Percentiles rank a stretch among this genome's conserved stretches.
phyloP scores from a whole-genome alignment of 1,140 invertebrate genomes.

The Scylla paramamosain region DNA sequence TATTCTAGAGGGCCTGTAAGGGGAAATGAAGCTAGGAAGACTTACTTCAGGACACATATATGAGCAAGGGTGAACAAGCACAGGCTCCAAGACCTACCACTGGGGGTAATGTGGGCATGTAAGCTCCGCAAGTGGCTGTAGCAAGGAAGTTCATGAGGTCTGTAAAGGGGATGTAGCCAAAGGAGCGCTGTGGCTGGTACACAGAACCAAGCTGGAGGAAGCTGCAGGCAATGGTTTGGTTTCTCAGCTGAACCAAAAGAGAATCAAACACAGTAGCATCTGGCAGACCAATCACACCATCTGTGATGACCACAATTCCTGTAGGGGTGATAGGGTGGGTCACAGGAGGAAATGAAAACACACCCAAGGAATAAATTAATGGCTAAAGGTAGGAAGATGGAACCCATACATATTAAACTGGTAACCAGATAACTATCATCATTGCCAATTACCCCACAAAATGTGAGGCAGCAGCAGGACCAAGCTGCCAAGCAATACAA shows the following conservation, averaged over 20 bases:
- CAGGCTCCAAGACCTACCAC: slow-evolving; percentile 77
- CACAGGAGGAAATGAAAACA: neutral
- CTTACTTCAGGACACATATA: too few relatives aligned
- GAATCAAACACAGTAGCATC: slow-evolving; percentile 88
- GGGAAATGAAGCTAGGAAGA: too few relatives aligned
- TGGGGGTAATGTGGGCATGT: slow-evolving; percentile 83
- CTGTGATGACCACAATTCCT: slow-evolving; percentile 91
- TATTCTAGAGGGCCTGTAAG: too few relatives aligned
- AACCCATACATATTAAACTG: too few relatives aligned
- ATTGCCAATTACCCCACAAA: too few relatives aligned
- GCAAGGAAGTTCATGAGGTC: slow-evolving; percentile 91
- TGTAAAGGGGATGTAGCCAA: slow-evolving; percentile 81
- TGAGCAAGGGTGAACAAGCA: neutral
- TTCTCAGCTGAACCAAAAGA: slow-evolving; percentile 87
- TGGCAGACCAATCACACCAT: slow-evolving; percentile 89
- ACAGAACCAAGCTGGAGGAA: slow-evolving; percentile 88
- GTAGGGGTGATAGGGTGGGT: slow-evolving; percentile 78
- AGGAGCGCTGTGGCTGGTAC: slow-evolving; percentile 85
- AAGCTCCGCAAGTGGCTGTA: slow-evolving; percentile 89
- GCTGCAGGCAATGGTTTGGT: slow-evolving; percentile 88
- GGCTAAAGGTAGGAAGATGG: too few relatives aligned
- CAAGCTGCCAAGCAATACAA: too few relatives aligned
- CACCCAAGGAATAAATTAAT: neutral
- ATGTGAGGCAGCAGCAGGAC: too few relatives aligned
- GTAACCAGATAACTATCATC: too few relatives aligned